Evolutionary conservation across 2,797 vertebrate species (phyloP), one percentile per base, ranked within the genome.

Genomic region (Mus caroli): DNA sequence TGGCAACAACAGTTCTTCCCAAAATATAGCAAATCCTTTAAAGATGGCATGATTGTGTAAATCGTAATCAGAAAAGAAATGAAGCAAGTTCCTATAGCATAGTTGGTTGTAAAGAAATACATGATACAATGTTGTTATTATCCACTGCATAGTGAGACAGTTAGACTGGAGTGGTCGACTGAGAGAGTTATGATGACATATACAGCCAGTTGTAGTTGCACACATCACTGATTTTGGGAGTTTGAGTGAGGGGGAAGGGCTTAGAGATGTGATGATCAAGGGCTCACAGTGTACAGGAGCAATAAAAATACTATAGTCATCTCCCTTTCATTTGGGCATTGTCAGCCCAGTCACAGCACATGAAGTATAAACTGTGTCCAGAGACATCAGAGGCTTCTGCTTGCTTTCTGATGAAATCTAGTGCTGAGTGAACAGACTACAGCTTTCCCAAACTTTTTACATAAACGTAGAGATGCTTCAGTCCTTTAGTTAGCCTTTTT

Each of bases 11-110:
- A 89, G 46, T 58, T 95, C 60, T 83, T 82, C 56, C 19, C 94
- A 97, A 97, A 60, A 89, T 94, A 94, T 79, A 78, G 88, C 52
- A 96, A 96, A 97, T 82, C 76, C 43, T 92, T 89, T 75, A 84
- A 89, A 96, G 90, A 91, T 91, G 82, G 69, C 60, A 85, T 76
- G 77, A 94, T 94, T 94, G 52, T 46, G 43, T 83, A 93, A 94
- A 69, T 20, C 8, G 24, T 83, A 86, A 96, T 95, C 82, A 88
- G 67, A 92, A 91, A 93, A 96, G 83, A 71, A 96, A 87, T 67
- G 77, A 73, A 82, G 19, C 50, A 50, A 73, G n/a, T 88, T 92
- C 95, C 92, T 90, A 73, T 67, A 84, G 31, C 52, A 15, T 37
- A 56, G n/a, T 37, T 64, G 46, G 50, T 52, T 95, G 73, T 6